Conservation (phyloP, 2,113 vertebrate species). For the Planiliza haematocheilus region DNA sequence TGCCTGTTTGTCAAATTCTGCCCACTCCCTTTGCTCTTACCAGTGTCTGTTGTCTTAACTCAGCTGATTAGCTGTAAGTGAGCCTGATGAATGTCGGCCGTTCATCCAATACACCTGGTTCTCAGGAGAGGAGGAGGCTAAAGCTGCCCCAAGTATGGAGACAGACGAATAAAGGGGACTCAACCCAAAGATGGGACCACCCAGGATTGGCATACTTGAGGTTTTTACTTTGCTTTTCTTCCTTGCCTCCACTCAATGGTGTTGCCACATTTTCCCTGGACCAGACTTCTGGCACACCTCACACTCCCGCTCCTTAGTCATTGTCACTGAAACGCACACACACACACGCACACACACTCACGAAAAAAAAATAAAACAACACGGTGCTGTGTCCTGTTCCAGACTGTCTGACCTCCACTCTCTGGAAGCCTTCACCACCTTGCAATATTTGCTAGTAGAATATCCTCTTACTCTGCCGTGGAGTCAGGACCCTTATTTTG, state of each 20-base stretch:
- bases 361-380: slow-evolving; percentile 60
- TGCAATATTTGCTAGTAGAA: slow-evolving; percentile 65
- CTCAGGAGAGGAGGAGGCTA: slow-evolving; percentile 57
- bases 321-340: slow-evolving; percentile 76
- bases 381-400: slow-evolving; percentile 66
- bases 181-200: slow-evolving; percentile 78
- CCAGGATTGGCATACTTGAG: slow-evolving; percentile 81
- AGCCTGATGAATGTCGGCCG: slow-evolving; percentile 78
- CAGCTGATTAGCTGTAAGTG: slow-evolving; percentile 75
- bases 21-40: slow-evolving; percentile 43
- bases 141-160: slow-evolving; percentile 64
- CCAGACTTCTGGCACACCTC: slow-evolving; percentile 74
- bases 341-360: no score
- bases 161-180: slow-evolving; percentile 71
- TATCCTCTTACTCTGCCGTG: slow-evolving; percentile 58
- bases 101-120: slow-evolving; percentile 79
- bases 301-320: slow-evolving; percentile 74
- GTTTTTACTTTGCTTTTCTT: slow-evolving; percentile 79
- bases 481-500: slow-evolving; percentile 56
- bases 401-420: slow-evolving; percentile 72
- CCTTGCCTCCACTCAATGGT: slow-evolving; percentile 69
- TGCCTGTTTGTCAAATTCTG: slow-evolving; percentile 65
- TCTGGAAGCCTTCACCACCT: slow-evolving; percentile 60
- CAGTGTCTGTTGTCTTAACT: slow-evolving; percentile 63
- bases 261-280: slow-evolving; percentile 76